These are phyloP conservation scores for Premnoplex brunnescens DNA, from an alignment of 2,797 vertebrate genomes.

Conservation along the genomic window DNA sequence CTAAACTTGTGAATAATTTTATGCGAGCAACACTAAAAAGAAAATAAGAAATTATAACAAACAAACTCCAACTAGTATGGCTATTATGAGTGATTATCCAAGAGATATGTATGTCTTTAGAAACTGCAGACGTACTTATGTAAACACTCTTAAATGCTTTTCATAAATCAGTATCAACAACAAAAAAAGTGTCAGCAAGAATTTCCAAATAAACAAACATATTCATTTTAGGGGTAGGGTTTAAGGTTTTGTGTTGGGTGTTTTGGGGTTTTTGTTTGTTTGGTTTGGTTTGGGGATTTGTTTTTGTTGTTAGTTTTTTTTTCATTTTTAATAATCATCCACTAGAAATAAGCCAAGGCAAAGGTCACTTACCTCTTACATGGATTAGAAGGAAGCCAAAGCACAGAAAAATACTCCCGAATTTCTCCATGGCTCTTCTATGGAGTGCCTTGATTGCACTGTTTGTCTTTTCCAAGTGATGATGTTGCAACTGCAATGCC, in stretches of 20 bases:
- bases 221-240: background rate
- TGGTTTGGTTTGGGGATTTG: too few species aligned
- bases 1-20: background rate
- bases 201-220: background rate
- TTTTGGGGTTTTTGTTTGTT: too few species aligned
- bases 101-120: background rate
- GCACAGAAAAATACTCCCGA: background rate
- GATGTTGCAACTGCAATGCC: background rate
- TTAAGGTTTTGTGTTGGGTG: too few species aligned
- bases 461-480: background rate
- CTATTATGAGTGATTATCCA: background rate
- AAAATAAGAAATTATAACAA: background rate
- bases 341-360: background rate
- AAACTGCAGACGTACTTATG: background rate
- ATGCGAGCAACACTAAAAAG: background rate
- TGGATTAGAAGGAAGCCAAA: slow-evolving; percentile 37
- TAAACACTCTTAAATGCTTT: background rate
- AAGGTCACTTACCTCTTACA: slow-evolving; percentile 44
- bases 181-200: background rate
- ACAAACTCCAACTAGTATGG: background rate
- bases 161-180: background rate
- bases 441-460: background rate
- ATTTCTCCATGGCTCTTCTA: slow-evolving; percentile 19
- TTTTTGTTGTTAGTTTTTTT: too few species aligned
- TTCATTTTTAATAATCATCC: background rate